Evolutionary conservation across 2,797 vertebrate genomes (phyloP), one percentile per base, ranked within the genome.

Genomic region (Malurus leucopterus): DNA sequence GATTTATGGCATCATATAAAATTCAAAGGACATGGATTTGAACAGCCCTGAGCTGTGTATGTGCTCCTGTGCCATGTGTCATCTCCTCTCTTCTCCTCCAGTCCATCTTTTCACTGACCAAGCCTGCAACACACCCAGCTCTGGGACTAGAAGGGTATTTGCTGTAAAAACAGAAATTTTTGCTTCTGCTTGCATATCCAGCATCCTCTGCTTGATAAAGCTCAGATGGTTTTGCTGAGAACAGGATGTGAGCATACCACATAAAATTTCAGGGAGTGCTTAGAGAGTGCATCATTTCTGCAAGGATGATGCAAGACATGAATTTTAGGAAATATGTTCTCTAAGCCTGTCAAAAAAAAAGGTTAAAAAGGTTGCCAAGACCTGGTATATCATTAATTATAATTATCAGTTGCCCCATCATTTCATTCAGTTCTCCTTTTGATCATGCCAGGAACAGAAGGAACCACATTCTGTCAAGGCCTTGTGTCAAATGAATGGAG

Each of bases 371-470:
- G 23, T 44, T 68, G 18, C 46, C 58, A 69, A 67, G 51, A 90
- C 26, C 36, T 84, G 22, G 16, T 63, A n/a, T 75, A 70, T 72
- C 63, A 75, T 89, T 89, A 89, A 83, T 73, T 81, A 38, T 85
- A 91, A 89, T 82, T 81, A 69, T 49, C 77, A 67, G 38, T 69
- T 84, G 55, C 47, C 55, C 78, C 47, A 49, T 34, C 29, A 11
- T 78, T 91, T 90, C 14, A 5, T 78, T 91, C 68, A 75, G 9
- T 78, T 86, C 51, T 78, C 38, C 63, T 78, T 89, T 88, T 73
- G 23, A 72, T 70, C 34, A 23, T 76, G 70, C 51, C 84, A 91
- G 70, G 80, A 79, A 90, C 64, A 93, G 67, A 88, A 91, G 70
- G 74, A 86, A 73, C 29, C 38, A 69, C 63, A 86, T 81, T 89